Base-by-base conservation (phyloP, 2,113 vertebrate species). In the Chloropsis cyanopogon region DNA sequence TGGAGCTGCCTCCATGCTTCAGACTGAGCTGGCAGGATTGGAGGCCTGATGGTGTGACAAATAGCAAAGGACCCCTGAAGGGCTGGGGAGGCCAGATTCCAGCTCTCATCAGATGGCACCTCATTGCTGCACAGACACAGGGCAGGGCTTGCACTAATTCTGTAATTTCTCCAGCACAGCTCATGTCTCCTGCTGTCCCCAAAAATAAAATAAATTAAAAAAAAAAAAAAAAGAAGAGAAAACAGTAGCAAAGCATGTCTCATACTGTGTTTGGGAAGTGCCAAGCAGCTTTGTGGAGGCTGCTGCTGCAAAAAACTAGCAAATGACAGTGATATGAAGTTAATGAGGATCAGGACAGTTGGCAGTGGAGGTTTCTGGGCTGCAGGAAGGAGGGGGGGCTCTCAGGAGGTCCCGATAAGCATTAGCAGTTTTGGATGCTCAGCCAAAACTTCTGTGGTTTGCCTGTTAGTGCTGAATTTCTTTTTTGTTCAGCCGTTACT, bases 401-500 rank as follows among this genome's bases (percentile, higher is more conserved):
- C 91, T 95, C 91, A 77, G 83, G 92, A 93, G 96, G 93, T 90
- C 90, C 82, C 4, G 90, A 97, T 96, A 97, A 95, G 94, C 94
- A 92, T 92, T 96, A 92, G 82, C 90, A 95, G 82, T 94, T 95
- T 94, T 66, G 95, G 86, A 93, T 94, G 94, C 91, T 91, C 88
- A 91, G 96, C 92, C 95, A 97, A 96, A 93, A 94, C 92, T 92
- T 92, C 56, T 97, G 95, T 21, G 94, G 95, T 97, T 95, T 96
- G 72, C 91, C 95, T 94, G 92, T 90, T 93, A 94, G 91, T 88
- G 78, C 82, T 94, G 95, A 94, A 90, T 83, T 90, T 92, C 96
- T 95, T 95, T 97, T 95, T 96, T 96, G 92, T 95, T 96, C 95
- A 92, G 83, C 83, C 31, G 35, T 95, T 96, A 97, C 94, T 97